Evolutionary conservation across 1,140 invertebrate genomes (phyloP).

Genomic region (Sinella curviseta): DNA sequence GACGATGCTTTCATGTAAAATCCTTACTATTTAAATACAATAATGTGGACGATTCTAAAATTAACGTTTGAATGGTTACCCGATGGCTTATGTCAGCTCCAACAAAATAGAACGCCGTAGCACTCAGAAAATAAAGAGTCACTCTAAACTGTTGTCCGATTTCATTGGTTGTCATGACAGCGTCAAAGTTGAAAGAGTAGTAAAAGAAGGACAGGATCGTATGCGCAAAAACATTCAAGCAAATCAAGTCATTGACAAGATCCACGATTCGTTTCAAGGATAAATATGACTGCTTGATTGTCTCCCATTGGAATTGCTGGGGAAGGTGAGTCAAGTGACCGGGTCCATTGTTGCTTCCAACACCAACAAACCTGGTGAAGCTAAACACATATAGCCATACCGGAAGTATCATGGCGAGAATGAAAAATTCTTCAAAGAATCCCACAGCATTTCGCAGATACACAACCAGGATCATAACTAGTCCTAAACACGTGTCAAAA

Average conservation of each 20-base stretch:
- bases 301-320: no score
- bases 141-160: not conserved
- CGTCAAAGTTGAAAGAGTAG: not conserved
- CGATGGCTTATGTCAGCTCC: not conserved
- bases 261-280: not conserved
- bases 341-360: no score
- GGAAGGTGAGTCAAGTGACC: no score
- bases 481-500: not conserved
- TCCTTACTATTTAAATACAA: no score
- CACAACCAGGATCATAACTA: not conserved
- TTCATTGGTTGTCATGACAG: not conserved
- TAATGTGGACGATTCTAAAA: no score
- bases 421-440: not conserved
- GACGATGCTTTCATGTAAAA: no score
- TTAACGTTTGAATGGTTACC: no score
- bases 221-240: not conserved
- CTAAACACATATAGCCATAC: no score
- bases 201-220: not conserved
- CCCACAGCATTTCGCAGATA: not conserved
- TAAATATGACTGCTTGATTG: no score
- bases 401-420: not conserved
- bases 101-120: not conserved
- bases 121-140: not conserved
- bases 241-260: not conserved
- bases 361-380: no score